Conservation (phyloP, 2,797 vertebrate species). For the Euphonia xanthogaster region DNA sequence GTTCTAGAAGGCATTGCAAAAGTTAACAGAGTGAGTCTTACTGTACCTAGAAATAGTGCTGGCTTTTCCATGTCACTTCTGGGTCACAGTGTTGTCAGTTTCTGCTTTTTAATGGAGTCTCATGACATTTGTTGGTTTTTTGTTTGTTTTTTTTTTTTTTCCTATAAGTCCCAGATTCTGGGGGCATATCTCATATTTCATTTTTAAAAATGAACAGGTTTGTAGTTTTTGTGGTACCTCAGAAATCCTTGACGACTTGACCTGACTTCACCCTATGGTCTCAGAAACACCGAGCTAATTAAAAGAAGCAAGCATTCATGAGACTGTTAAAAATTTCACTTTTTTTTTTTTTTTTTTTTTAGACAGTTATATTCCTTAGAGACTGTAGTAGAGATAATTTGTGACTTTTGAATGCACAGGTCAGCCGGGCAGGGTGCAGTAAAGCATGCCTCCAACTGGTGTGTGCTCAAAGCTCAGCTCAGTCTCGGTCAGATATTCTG, state of each 20-base stretch:
- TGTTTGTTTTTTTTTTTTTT: not conserved
- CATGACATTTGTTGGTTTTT: not conserved
- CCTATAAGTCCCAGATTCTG: not conserved
- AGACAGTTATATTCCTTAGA: not conserved
- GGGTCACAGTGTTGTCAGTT: slow-evolving; percentile 19
- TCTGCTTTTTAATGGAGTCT: slow-evolving; percentile 25
- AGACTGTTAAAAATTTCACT: not conserved
- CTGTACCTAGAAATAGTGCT: not conserved
- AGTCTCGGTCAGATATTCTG: not conserved
- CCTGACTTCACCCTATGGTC: not conserved
- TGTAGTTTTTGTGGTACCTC: not conserved
- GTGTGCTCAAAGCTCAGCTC: not conserved
- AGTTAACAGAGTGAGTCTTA: not conserved
- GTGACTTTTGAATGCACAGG: not conserved
- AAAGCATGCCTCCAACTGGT: not conserved
- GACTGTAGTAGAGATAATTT: not conserved
- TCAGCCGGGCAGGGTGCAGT: not conserved
- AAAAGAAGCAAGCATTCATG: not conserved
- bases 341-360: fast-evolving
- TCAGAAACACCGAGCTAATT: not conserved
- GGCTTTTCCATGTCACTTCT: not conserved
- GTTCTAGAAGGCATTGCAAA: not conserved
- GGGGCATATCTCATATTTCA: not conserved
- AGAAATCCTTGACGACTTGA: not conserved
- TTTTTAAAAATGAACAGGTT: not conserved